phyloP scores from a whole-genome alignment of 2,888 invertebrate species.

The Drosophila nigricruria region DNA sequence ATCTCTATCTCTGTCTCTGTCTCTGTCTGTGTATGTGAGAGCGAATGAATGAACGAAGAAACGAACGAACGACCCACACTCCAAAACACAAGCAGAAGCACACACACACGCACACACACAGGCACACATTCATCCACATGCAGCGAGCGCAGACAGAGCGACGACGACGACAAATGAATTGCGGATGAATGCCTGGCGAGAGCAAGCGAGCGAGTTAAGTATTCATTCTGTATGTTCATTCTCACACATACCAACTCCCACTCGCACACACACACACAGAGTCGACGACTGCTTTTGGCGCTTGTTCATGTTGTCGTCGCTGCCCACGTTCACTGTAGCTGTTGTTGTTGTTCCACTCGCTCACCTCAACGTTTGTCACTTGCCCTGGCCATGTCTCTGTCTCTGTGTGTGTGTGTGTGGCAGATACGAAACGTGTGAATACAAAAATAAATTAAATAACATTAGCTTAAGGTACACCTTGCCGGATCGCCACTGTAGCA shows the following conservation, averaged over 20 bases:
- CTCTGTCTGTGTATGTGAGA: constrained; percentile 15
- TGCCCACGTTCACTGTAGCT: constrained; percentile 47
- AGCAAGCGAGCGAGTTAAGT: constrained; percentile 12
- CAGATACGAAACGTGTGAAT: constrained; percentile 71
- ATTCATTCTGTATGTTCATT: constrained; percentile 69
- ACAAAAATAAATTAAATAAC: constrained; percentile 81
- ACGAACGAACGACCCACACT: constrained; percentile 46
- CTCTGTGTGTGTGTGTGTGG: constrained; percentile 17
- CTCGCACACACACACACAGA: constrained; percentile 19
- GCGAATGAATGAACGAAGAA: constrained; percentile 49
- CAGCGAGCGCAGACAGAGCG: constrained; percentile 62
- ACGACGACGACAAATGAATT: constrained; percentile 58
- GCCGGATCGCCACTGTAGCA: constrained; percentile 69
- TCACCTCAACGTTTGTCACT: constrained; percentile 57
- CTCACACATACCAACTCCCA: constrained; percentile 50
- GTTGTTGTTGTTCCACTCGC: constrained; percentile 41
- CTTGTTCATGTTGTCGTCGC: constrained; percentile 42
- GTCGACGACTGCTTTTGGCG: constrained; percentile 42
- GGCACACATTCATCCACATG: constrained; percentile 15
- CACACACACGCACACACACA: constrained; percentile 12
- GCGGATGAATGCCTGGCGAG: constrained; percentile 40
- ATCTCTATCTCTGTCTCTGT: constrained; percentile 20
- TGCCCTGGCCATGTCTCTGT: constrained; percentile 25
- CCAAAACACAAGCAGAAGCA: constrained; percentile 19
- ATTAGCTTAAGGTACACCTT: constrained; percentile 78